Evolutionary conservation across 2,888 invertebrate species (phyloP), one percentile per base, ranked within the genome.

Genomic region (Auanema sp.): DNA sequence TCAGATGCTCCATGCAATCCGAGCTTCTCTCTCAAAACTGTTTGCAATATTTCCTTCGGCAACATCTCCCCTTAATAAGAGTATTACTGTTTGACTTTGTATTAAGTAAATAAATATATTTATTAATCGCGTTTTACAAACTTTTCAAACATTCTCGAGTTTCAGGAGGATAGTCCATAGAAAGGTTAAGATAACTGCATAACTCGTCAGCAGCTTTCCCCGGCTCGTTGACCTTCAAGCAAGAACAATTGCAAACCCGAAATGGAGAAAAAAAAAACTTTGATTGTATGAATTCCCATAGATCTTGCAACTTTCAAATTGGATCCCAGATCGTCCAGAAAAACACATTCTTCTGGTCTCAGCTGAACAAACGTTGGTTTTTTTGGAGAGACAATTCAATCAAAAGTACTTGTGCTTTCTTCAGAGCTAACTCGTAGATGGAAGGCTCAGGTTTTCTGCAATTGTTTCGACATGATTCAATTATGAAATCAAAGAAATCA

Each of bases 311-410:
- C 70, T 64, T 86, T 85, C 42, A 86, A 68, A 63, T 86, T 86
- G 1, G 69, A 64, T 4, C 85, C 86, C 25, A 86, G 73, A 66
- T 86, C 86, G 71, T 86, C 86, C 6, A 86, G 77, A 68, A 86
- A 86, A 2, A 85, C 73, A 58, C 71, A 72, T 44, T 74, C 68
- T 0, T 64, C 57, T 21, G 71, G 68, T 55, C 52, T 51, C n/a
- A 64, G 42, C 64, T 68, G 18, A 47, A 68, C 43, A 23, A 18
- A 33, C 12, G 33, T 1, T 11, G 18, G 21, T 14, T n/a, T 56
- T 33, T 14, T 52, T n/a, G n/a, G n/a, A 49, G 24, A 25, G n/a
- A 11, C 47, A 14, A 23, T 21, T 8, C 10, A 23, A 24, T 41
- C 21, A 59, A 33, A 33, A 33, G 33, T 16, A 69, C 74, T 52